phyloP scores from a whole-genome alignment of 2,888 invertebrate genomes.

The Dexiosoma caninum region DNA sequence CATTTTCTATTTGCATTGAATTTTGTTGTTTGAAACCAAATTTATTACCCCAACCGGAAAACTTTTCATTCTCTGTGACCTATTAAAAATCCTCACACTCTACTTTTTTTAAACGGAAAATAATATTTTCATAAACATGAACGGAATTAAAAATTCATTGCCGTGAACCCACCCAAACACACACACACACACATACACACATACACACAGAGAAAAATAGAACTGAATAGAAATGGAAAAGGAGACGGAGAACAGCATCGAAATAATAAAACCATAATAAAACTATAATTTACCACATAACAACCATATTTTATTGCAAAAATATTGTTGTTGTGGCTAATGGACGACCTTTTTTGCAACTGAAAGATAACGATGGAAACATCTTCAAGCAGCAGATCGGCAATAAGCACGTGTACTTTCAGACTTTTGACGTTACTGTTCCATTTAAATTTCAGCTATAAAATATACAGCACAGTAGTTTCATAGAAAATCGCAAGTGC shows the following conservation, averaged over 20 bases:
- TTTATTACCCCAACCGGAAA: not conserved
- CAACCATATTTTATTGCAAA: constrained; percentile 27
- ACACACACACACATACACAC: no score
- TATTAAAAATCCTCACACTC: not conserved
- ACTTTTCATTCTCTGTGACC: not conserved
- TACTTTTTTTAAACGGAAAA: not conserved
- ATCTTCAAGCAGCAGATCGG: not conserved
- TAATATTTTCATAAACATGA: constrained; percentile 5
- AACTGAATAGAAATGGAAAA: not conserved
- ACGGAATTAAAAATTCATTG: constrained; percentile 21
- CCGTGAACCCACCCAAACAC: not conserved
- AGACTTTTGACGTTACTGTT: not conserved
- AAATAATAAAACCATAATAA: constrained; percentile 9
- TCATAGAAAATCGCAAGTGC: no score
- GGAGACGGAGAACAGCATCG: no score
- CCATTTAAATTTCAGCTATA: constrained; percentile 2
- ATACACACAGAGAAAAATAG: no score
- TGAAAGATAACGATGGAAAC: not conserved
- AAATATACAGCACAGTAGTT: not conserved
- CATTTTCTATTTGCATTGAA: no score
- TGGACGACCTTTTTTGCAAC: not conserved
- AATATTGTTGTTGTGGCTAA: constrained; percentile 8
- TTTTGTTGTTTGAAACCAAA: no score
- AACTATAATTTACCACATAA: constrained; percentile 44
- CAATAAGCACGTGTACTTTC: not conserved